Conservation (phyloP, 2,888 invertebrate species). For the Cerastis leucographa region DNA sequence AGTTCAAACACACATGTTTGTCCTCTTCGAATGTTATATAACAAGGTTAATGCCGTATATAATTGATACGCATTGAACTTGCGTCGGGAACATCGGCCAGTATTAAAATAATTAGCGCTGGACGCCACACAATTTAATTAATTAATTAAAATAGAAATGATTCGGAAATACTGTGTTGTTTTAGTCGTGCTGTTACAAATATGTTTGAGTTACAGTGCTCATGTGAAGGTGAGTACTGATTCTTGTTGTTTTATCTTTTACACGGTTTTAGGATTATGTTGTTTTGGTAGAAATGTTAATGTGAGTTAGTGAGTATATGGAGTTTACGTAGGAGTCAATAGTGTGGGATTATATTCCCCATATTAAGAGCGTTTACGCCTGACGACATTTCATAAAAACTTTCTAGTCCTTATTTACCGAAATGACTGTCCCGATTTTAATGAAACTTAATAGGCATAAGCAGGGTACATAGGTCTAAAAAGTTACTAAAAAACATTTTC, state of each 20-base stretch:
- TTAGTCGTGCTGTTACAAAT: conserved; percentile 53
- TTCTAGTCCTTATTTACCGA: no score
- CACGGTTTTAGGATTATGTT: background rate
- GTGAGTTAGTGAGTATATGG: background rate
- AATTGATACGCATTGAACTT: conserved; percentile 64
- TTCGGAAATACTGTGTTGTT: conserved; percentile 24
- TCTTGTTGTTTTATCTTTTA: conserved; percentile 8
- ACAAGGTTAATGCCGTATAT: conserved; percentile 61
- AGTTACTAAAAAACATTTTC: no score
- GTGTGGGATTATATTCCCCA: background rate
- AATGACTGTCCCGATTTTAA: no score
- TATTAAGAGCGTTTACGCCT: no score
- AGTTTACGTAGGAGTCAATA: background rate
- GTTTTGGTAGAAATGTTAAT: background rate
- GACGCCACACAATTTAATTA: conserved; percentile 10
- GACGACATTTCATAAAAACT: no score
- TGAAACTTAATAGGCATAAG: no score
- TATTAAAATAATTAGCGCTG: conserved; percentile 47
- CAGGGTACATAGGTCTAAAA: no score
- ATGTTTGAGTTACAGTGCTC: conserved; percentile 48
- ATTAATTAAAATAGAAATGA: conserved; percentile 31
- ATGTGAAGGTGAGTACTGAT: conserved; percentile 57
- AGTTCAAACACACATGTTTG: conserved; percentile 48
- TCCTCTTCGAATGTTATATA: conserved; percentile 58
- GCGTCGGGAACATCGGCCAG: conserved; percentile 42